Percentiles rank a stretch among this genome's conserved stretches.
phyloP scores from a whole-genome alignment of 2,888 invertebrate species.

The Drosophila peninsularis region DNA sequence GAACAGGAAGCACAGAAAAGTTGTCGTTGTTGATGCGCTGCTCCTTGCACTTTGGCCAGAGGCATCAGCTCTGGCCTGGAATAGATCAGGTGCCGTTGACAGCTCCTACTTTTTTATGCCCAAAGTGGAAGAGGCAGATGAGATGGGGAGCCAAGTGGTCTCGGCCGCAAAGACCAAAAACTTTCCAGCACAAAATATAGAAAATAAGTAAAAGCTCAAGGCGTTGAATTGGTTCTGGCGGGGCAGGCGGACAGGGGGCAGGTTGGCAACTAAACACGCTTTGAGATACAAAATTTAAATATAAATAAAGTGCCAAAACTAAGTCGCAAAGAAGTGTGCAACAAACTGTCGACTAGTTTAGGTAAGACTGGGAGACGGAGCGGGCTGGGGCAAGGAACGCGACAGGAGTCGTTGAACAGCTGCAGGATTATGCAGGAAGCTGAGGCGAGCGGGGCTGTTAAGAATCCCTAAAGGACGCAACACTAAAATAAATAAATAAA shows the following conservation, averaged over 20 bases:
- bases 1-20: constrained; percentile 54
- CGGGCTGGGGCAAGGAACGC: constrained; percentile 36
- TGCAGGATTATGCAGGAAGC: constrained; percentile 46
- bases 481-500: constrained; percentile 79
- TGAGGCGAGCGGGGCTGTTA: constrained; percentile 11
- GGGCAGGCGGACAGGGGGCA: background rate
- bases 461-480: constrained; percentile 46
- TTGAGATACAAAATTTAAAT: constrained; percentile 78
- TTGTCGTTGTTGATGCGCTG: constrained; percentile 52
- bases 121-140: background rate
- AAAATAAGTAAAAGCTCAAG: constrained; percentile 65
- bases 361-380: background rate
- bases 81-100: constrained; percentile 73
- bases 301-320: constrained; percentile 79
- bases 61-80: constrained; percentile 45
- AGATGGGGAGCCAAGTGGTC: constrained; percentile 2
- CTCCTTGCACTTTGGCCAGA: constrained; percentile 55
- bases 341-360: constrained; percentile 38
- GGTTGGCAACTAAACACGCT: constrained; percentile 72
- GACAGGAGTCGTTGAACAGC: constrained; percentile 58
- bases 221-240: constrained; percentile 34
- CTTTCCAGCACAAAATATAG: constrained; percentile 58
- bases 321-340: constrained; percentile 61
- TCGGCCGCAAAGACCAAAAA: constrained; percentile 55
- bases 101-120: constrained; percentile 49